Evolutionary conservation across 2,888 invertebrate species (phyloP), one percentile per base, ranked within the genome.

Genomic region (Mythimna pallens): DNA sequence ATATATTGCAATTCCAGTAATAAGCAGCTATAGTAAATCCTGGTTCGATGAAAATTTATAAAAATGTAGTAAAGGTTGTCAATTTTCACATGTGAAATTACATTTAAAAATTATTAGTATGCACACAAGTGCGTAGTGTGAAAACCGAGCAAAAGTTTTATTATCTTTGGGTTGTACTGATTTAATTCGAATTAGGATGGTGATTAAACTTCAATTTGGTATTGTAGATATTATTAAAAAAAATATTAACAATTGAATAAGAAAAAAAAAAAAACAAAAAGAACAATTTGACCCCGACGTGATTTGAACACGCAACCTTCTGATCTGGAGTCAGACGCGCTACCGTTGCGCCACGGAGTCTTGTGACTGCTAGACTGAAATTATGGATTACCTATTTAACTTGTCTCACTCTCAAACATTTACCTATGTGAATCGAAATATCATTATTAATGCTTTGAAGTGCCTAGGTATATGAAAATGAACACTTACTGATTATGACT

Each of bases 311-410:
- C 98, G 98, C 98, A 98, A 98, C 98, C 98, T 98, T 98, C 98
- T 98, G 98, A 98, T 98, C 98, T 98, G 98, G 98, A 98, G 98
- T 98, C 98, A 98, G 98, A 98, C 98, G 98, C 98, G 98, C 98
- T 98, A 98, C 98, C 98, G 98, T 98, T 98, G 98, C 98, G 98
- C 98, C 98, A 98, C 98, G 98, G 98, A 98, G 98, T 98, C 98
- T 20, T 3, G 7, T n/a, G 14, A 0, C 0, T 0, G 0, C 0
- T 0, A 0, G 0, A 0, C 0, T 5, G 34, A 80, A 78, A 62
- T 62, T 70, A 30, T 3, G 20, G 14, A 40, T 0, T 69, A 76
- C 59, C 14, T 14, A 54, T 8, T 4, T 7, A 5, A 14, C 7
- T 20, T 25, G 4, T n/a, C 12, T 30, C 4, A 52, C 22, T 14